Evolutionary conservation across 1,140 invertebrate genomes (phyloP).

Genomic region (Thaumatotibia leucotreta): DNA sequence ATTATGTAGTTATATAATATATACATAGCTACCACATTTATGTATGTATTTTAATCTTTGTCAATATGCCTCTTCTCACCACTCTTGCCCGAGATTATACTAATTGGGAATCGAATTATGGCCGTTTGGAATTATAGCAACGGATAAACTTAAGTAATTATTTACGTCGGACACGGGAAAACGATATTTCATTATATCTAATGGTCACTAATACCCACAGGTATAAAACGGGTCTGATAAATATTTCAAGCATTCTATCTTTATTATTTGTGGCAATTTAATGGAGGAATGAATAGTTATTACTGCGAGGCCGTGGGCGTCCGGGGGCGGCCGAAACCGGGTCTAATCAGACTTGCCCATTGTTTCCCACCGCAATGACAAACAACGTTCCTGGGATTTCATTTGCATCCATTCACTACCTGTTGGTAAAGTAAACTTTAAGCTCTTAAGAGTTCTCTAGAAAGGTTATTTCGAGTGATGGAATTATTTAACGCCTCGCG

Average conservation of each 20-base stretch:
- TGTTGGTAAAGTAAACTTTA: slow-evolving; percentile 37
- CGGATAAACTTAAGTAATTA: neutral
- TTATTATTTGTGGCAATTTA: slow-evolving; percentile 14
- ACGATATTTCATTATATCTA: slow-evolving; percentile 12
- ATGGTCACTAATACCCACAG: slow-evolving; percentile 4
- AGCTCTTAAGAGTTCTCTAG: slow-evolving; percentile 38
- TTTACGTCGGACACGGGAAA: neutral
- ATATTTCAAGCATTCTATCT: slow-evolving; percentile 13
- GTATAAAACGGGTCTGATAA: neutral
- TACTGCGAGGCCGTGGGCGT: slow-evolving; percentile 19
- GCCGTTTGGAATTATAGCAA: neutral
- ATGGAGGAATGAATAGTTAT: slow-evolving; percentile 13
- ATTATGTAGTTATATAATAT: too few species aligned
- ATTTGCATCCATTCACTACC: slow-evolving; percentile 50
- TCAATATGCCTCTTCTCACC: too few species aligned
- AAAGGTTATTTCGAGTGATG: slow-evolving; percentile 16
- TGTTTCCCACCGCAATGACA: slow-evolving; percentile 40
- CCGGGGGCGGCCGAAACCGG: slow-evolving; percentile 16
- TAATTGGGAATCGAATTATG: neutral
- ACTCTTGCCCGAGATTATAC: neutral
- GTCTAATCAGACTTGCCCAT: slow-evolving; percentile 39
- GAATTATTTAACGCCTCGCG: slow-evolving; percentile 15
- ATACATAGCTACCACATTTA: too few species aligned
- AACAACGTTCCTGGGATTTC: slow-evolving; percentile 42
- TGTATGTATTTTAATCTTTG: too few species aligned